Conservation (phyloP, 1,140 invertebrate species). For the Trichoplusia ni region DNA sequence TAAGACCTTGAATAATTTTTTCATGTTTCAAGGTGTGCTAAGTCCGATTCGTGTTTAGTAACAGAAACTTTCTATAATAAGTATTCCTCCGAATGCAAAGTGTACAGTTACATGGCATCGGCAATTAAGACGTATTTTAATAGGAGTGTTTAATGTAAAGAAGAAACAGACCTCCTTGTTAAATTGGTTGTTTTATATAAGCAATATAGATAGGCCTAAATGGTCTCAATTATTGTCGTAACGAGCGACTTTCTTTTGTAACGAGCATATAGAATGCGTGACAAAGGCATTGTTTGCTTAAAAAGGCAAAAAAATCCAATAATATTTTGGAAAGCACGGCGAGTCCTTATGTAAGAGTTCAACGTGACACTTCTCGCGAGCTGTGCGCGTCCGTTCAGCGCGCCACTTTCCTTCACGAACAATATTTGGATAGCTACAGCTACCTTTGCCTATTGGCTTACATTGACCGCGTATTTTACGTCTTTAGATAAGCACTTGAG, state of each 20-base stretch:
- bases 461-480: background rate
- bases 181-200: slow-evolving; percentile 7
- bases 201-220: slow-evolving; percentile 26
- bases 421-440: slow-evolving; percentile 64
- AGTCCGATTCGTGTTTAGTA: background rate
- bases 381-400: slow-evolving; percentile 58
- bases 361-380: slow-evolving; percentile 73
- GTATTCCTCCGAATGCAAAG: slow-evolving; percentile 19
- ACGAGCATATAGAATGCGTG: slow-evolving; percentile 44
- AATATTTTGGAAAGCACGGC: slow-evolving; percentile 78
- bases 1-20: slow-evolving; percentile 16
- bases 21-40: slow-evolving; percentile 15
- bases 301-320: slow-evolving; percentile 67
- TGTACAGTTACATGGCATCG: slow-evolving; percentile 10
- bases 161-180: slow-evolving; percentile 4
- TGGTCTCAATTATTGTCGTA: slow-evolving; percentile 32
- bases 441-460: slow-evolving; percentile 10
- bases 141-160: slow-evolving; percentile 18
- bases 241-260: slow-evolving; percentile 55
- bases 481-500: background rate
- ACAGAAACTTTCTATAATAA: slow-evolving; percentile 26
- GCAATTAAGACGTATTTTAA: slow-evolving; percentile 25
- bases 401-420: slow-evolving; percentile 71
- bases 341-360: slow-evolving; percentile 80
- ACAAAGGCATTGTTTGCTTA: slow-evolving; percentile 57